These are phyloP conservation scores for Eretmocerus hayati DNA, from an alignment of 2,888 invertebrate species.

Conservation along the genomic window DNA sequence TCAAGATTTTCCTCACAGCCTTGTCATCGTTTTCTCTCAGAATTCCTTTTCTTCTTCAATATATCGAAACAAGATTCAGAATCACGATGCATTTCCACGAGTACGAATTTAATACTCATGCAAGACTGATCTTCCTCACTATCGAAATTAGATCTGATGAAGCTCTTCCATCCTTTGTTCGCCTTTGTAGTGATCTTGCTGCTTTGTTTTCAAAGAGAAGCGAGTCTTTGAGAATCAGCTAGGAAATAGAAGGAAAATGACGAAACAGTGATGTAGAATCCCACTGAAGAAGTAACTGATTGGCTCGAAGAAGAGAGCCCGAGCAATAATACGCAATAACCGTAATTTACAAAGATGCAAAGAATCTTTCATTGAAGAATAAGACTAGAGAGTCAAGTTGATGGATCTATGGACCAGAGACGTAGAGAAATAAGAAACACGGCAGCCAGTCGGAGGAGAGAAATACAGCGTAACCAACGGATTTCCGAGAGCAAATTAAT, in stretches of 20 bases:
- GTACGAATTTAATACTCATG: too few species aligned
- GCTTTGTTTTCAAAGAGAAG: background rate
- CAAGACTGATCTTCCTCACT: too few species aligned
- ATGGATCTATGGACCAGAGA: too few species aligned
- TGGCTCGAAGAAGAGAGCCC: conserved; percentile 5
- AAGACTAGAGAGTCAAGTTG: too few species aligned
- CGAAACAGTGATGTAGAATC: background rate
- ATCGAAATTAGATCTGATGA: background rate
- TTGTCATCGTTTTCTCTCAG: too few species aligned
- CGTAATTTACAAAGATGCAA: conserved; percentile 12
- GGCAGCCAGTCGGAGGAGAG: conserved; percentile 5
- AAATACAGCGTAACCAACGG: conserved; percentile 5
- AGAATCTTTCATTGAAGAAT: too few species aligned
- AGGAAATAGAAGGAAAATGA: conserved; percentile 2
- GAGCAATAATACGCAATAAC: conserved; percentile 8
- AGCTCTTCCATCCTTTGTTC: background rate
- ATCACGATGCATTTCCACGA: too few species aligned
- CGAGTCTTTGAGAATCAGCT: conserved; percentile 5
- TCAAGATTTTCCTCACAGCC: too few species aligned
- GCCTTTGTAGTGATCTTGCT: background rate
- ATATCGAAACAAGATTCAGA: too few species aligned
- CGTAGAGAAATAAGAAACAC: background rate
- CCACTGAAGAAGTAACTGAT: conserved; percentile 2
- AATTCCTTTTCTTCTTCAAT: too few species aligned
- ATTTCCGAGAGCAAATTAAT: conserved; percentile 34